A percentile compares a stretch with the other conserved stretches of the same genome.
Conservation (phyloP, 1,140 invertebrate genomes). For the Colletes latitarsis region DNA sequence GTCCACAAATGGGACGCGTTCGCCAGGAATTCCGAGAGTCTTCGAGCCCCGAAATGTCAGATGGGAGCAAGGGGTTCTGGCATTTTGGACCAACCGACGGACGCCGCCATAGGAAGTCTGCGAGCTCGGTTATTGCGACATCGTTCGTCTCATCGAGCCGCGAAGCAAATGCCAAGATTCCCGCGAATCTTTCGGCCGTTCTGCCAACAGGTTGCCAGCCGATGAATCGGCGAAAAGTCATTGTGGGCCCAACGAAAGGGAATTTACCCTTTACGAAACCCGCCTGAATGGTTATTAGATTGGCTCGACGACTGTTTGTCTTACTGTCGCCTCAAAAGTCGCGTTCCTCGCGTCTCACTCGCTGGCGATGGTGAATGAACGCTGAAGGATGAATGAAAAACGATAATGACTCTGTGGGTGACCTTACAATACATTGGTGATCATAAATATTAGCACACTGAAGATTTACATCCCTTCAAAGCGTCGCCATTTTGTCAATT, state of each 20-base stretch:
- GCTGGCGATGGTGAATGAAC: background rate
- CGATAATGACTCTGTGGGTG: background rate
- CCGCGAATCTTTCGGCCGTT: slow-evolving; percentile 43
- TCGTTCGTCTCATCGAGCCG: slow-evolving; percentile 21
- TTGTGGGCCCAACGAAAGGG: slow-evolving; percentile 16
- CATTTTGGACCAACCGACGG: slow-evolving; percentile 53
- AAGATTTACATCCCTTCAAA: too few species aligned
- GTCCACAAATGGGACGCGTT: too few species aligned
- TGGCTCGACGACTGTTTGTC: background rate
- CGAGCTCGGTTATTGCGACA: slow-evolving; percentile 47
- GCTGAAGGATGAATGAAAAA: background rate
- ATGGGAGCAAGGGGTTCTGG: slow-evolving; percentile 52
- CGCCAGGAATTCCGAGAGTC: too few species aligned
- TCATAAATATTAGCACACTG: too few species aligned
- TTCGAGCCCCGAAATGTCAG: slow-evolving; percentile 54
- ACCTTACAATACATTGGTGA: too few species aligned
- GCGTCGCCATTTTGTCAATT: too few species aligned
- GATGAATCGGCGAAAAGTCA: slow-evolving; percentile 25
- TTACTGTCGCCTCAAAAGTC: background rate
- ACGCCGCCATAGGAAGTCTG: slow-evolving; percentile 9
- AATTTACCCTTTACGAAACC: slow-evolving; percentile 41
- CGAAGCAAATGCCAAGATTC: slow-evolving; percentile 58
- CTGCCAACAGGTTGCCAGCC: slow-evolving; percentile 3
- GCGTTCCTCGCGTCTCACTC: background rate
- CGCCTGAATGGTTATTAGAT: background rate